Percentiles rank a stretch among this genome's conserved stretches.
These are phyloP conservation scores for Digitonthophagus gazella DNA, from an alignment of 2,888 invertebrate genomes.

Conservation along the genomic window DNA sequence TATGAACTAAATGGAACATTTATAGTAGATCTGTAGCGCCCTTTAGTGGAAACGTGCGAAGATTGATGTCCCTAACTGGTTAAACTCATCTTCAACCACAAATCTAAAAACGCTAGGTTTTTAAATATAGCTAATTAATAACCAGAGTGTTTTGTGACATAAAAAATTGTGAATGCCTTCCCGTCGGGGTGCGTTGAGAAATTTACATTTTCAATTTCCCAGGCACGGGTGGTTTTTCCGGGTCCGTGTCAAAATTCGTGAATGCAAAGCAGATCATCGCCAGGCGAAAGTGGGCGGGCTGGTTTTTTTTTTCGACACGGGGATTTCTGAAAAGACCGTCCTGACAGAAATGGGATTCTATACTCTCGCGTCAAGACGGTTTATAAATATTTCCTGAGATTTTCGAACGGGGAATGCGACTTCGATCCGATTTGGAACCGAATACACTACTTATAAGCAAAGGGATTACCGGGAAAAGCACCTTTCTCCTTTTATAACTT, in stretches of 20 bases:
- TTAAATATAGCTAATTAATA: background rate
- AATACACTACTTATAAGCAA: background rate
- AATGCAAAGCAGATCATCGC: slow-evolving; percentile 21
- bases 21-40: background rate
- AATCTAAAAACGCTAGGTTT: too few species aligned
- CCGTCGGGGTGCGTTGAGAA: slow-evolving; percentile 9
- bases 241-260: slow-evolving; percentile 21
- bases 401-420: background rate
- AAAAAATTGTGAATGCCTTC: slow-evolving; percentile 6
- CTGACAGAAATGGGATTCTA: background rate
- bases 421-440: background rate
- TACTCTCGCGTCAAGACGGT: background rate
- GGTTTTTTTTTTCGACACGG: slow-evolving; percentile 1
- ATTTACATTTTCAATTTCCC: slow-evolving; percentile 41
- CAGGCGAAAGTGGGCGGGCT: background rate
- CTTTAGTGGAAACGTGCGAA: background rate
- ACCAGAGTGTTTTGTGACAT: background rate
- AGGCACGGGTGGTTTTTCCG: slow-evolving; percentile 8
- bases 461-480: background rate
- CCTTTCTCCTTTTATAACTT: background rate
- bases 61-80: background rate
- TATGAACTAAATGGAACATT: background rate
- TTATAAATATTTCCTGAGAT: background rate
- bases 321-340: background rate
- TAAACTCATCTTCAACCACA: background rate